A percentile compares a stretch with the other conserved stretches of the same genome.
Evolutionary conservation across 2,113 vertebrate species (phyloP).

Genomic region (Pteronura brasiliensis): DNA sequence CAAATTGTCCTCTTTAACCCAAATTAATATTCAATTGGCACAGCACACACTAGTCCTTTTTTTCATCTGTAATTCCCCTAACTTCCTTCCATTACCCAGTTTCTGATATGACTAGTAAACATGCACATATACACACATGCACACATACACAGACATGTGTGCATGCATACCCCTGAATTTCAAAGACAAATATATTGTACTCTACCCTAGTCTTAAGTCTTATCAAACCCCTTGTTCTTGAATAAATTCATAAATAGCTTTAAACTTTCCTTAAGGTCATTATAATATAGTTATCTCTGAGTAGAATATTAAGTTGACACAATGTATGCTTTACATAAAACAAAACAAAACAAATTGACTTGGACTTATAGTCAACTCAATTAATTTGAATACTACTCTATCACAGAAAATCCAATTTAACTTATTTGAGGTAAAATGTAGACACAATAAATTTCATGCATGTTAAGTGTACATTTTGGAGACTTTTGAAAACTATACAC

Average conservation of each 20-base stretch:
- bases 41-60: not conserved
- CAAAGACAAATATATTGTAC: not conserved
- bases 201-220: not conserved
- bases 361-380: not conserved
- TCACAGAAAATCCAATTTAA: not conserved
- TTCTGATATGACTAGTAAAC: not conserved
- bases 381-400: not conserved
- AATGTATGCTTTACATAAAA: not conserved
- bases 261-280: not conserved
- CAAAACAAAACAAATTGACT: not conserved
- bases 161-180: not conserved
- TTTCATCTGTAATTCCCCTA: not conserved
- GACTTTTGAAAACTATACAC: not conserved
- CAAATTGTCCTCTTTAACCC: not conserved
- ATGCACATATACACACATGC: not conserved
- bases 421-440: not conserved
- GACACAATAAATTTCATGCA: not conserved
- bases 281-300: not conserved
- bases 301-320: not conserved
- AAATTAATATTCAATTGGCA: not conserved
- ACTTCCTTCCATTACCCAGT: not conserved
- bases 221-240: not conserved
- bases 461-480: not conserved
- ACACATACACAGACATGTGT: not conserved
- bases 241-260: not conserved